Conservation (phyloP, 2,797 vertebrate genomes). For the Alcedo quadribrachys region DNA sequence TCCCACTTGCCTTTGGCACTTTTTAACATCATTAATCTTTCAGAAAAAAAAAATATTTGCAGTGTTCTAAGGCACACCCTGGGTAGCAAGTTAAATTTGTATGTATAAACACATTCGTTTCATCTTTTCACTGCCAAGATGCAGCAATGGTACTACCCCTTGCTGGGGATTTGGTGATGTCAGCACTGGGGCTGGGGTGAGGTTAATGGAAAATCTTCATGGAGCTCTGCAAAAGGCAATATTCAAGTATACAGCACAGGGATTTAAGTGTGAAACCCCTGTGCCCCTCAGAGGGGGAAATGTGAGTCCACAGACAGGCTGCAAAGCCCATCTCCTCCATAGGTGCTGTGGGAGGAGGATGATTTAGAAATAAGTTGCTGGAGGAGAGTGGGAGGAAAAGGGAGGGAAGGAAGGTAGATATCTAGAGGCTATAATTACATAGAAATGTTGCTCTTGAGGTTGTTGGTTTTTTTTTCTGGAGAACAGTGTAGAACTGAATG, state of each 20-base stretch:
- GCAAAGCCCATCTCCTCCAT: accelerated
- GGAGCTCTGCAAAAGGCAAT: not conserved
- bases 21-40: constrained; percentile 47
- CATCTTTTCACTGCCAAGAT: not conserved
- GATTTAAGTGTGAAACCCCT: not conserved
- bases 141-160: not conserved
- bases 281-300: not conserved
- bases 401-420: not conserved
- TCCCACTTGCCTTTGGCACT: not conserved
- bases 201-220: constrained; percentile 12
- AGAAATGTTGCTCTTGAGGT: not conserved
- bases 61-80: not conserved
- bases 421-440: not conserved
- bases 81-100: not conserved
- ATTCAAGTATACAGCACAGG: not conserved
- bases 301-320: not conserved
- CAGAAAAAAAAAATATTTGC: not conserved
- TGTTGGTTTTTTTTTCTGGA: not conserved
- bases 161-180: not conserved
- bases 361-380: not conserved
- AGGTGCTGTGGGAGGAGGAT: not conserved
- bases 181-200: not conserved
- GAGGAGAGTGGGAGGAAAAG: not conserved
- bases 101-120: not conserved
- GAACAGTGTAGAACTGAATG: not conserved